Percentiles rank a stretch among this genome's conserved stretches.
Evolutionary conservation across 2,888 invertebrate species (phyloP).

Genomic region (Pseudoips prasinana): DNA sequence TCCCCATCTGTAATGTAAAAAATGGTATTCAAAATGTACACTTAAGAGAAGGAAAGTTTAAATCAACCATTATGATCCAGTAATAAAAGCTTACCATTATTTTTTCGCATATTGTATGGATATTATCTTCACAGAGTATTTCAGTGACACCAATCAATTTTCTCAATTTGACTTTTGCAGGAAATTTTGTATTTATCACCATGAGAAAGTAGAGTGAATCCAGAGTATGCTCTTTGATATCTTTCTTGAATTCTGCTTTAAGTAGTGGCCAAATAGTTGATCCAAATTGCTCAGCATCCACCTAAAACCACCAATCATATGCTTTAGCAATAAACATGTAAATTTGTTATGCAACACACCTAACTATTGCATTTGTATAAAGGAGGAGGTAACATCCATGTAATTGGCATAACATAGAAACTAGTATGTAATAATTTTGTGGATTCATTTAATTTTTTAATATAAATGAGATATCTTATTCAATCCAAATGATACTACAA

Average conservation of each 20-base stretch:
- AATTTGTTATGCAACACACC: too few species aligned
- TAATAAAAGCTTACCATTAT: slow-evolving; percentile 77
- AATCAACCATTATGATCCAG: too few species aligned
- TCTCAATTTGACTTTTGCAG: slow-evolving; percentile 77
- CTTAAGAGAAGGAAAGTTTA: too few species aligned
- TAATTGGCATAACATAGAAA: too few species aligned
- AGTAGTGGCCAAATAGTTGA: slow-evolving; percentile 83
- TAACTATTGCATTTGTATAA: too few species aligned
- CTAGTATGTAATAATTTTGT: too few species aligned
- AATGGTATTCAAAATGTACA: too few species aligned
- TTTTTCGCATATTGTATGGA: slow-evolving; percentile 80
- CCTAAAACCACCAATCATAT: slow-evolving; percentile 62
- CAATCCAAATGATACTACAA: too few species aligned
- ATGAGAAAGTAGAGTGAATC: slow-evolving; percentile 85
- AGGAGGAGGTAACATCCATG: too few species aligned
- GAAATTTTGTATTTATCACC: slow-evolving; percentile 60
- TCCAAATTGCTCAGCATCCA: slow-evolving; percentile 79
- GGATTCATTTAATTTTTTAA: too few species aligned
- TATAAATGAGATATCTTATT: too few species aligned
- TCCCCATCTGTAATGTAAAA: slow-evolving; percentile 83
- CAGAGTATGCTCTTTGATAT: slow-evolving; percentile 84
- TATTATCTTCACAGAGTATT: slow-evolving; percentile 82
- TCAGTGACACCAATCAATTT: slow-evolving; percentile 80
- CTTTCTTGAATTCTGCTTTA: slow-evolving; percentile 82
- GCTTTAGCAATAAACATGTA: too few species aligned